Evolutionary conservation across 2,113 vertebrate species (phyloP), one percentile per base, ranked within the genome.

Genomic region (Bufo bufo): DNA sequence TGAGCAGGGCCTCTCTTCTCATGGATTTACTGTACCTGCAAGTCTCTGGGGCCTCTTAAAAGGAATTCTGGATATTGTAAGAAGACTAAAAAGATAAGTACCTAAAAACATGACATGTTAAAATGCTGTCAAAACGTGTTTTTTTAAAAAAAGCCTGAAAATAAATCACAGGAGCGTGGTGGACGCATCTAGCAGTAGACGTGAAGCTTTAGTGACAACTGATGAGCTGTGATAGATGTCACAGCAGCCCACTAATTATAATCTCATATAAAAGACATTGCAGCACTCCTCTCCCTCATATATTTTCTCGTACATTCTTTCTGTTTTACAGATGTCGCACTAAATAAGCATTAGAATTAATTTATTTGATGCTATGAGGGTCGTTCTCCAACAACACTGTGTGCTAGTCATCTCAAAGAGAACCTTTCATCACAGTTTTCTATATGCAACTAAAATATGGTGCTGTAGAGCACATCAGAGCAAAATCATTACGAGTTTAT

Each of bases 221-320:
- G 71, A 74, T 43, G 49, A 74, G 71, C 71, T 49, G 49, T 74
- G 47, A 45, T 45, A 74, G 71, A 74, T 74, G 71, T 74, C 43
- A 47, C 71, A 47, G 71, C 43, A 19, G 13, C 23, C 43, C 33
- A 8, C 43, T 74, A 74, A 17, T 47, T 74, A 74, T 47, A 74
- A 71, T 49, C 45, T 74, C 11, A 45, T 45, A 33, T 45, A 72
- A 72, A 45, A 72, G 69, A 47, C 71, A 47, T 74, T 47, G 45
- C 45, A 5, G 2, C 14, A 19, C 45, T 49, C 11, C 45, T 74
- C 71, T 49, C 6, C 71, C 11, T 74, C 13, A n/a, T n/a, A n/a
- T 45, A 43, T 33, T 2, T 72, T 72, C 33, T 45, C 3, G 7
- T 49, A 49, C 23, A 23, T 23, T 23, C 20, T 23, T 47, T 74